phyloP scores from a whole-genome alignment of 2,113 vertebrate genomes.

The Trematocara stigmaticum region DNA sequence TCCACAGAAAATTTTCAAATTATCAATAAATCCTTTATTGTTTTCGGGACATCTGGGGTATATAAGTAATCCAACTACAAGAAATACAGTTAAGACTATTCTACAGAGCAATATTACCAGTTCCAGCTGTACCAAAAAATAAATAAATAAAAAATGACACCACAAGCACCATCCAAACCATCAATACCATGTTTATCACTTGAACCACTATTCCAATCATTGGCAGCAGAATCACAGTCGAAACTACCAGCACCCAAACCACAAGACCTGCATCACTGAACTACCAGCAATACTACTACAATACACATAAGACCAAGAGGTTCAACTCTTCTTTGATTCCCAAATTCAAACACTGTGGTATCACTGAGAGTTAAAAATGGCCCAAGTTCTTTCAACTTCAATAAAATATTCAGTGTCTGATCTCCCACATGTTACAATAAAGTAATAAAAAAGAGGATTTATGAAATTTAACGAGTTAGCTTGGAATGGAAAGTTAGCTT shows the following conservation, averaged over 20 bases:
- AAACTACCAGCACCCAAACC: background rate
- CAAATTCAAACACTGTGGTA: too few species aligned
- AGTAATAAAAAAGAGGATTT: too few species aligned
- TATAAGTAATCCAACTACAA: background rate
- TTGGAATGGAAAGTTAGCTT: too few species aligned
- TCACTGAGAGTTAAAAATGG: too few species aligned
- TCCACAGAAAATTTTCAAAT: background rate
- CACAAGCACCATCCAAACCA: background rate
- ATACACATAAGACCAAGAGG: too few species aligned
- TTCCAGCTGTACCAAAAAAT: background rate
- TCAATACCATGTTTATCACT: background rate
- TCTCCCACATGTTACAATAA: too few species aligned
- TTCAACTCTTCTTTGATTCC: too few species aligned
- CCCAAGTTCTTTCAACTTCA: too few species aligned
- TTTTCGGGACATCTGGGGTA: background rate
- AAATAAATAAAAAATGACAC: background rate
- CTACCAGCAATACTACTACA: background rate
- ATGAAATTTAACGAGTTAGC: too few species aligned
- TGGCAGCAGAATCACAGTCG: background rate
- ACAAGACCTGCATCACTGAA: background rate
- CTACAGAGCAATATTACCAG: background rate
- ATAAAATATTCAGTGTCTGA: too few species aligned
- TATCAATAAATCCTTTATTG: background rate
- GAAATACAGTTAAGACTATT: background rate
- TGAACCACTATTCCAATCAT: background rate